These are phyloP conservation scores for Drosophila quadrilineata DNA, from an alignment of 1,140 invertebrate species.

Conservation along the genomic window DNA sequence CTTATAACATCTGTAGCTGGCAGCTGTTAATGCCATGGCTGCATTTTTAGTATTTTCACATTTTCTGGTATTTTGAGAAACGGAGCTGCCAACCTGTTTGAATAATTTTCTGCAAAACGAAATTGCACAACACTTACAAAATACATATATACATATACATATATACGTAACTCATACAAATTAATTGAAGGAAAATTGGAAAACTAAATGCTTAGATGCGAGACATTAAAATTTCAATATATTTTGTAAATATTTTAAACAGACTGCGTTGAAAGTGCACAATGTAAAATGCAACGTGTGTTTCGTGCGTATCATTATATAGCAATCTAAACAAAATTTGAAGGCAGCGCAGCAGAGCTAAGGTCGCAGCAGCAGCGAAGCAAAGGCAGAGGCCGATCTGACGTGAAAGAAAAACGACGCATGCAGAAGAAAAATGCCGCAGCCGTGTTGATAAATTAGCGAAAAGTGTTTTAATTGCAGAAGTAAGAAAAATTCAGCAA, in stretches of 20 bases:
- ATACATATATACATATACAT: conserved; percentile 37
- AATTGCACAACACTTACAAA: conserved; percentile 32
- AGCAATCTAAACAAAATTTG: conserved; percentile 55
- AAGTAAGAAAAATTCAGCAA: conserved; percentile 50
- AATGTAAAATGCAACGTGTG: conserved; percentile 54
- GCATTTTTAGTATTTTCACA: background rate
- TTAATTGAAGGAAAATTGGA: conserved; percentile 63
- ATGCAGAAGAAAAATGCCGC: conserved; percentile 43
- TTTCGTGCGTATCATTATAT: conserved; percentile 51
- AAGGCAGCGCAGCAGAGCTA: conserved; percentile 37
- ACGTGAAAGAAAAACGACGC: conserved; percentile 44
- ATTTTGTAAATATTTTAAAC: conserved; percentile 11
- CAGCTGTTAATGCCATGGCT: conserved; percentile 4
- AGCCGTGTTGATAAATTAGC: conserved; percentile 54
- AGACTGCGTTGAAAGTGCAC: conserved; percentile 40
- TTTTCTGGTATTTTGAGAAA: conserved; percentile 8
- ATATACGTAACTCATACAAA: conserved; percentile 53
- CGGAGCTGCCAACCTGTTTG: conserved; percentile 24
- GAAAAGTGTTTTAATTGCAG: conserved; percentile 55
- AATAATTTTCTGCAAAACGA: conserved; percentile 21
- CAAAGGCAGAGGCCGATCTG: conserved; percentile 27
- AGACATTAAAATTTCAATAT: conserved; percentile 16
- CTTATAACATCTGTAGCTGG: background rate
- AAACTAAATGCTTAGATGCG: conserved; percentile 27
- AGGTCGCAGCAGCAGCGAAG: conserved; percentile 32